Evolutionary conservation across 2,797 vertebrate species (phyloP), one percentile per base, ranked within the genome.

Genomic region (Coccyzus lansbergi): DNA sequence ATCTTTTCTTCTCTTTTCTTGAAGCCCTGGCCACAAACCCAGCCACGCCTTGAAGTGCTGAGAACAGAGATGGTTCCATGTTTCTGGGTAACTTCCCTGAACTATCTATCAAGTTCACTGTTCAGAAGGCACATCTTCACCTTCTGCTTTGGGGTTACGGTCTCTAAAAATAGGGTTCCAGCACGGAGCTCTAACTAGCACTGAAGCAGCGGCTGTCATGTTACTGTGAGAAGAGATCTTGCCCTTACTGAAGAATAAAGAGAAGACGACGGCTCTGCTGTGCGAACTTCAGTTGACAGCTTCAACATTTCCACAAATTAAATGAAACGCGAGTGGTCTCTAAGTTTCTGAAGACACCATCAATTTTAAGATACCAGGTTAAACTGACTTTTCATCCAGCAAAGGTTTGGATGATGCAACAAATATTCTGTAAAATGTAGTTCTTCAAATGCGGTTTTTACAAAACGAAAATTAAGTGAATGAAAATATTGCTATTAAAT

Each of bases 1-100:
- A 69, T 44, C 77, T 93, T 83, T 24, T 28, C 44, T 94, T 92
- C 86, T 72, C 51, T 48, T 70, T 88, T 64, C 77, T 58, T 5
- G 4, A 46, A 62, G 19, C 11, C 5, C 71, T 72, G 62, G 14
- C 52, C 69, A 15, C 6, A 16, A 48, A 82, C 62, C 21, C 20
- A 69, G 63, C 5, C 38, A 6, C 2, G 69, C 25, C 58, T 44
- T 40, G 21, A 76, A 29, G 19, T 14, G n/a, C 2, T 80, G 20
- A 42, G 22, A 60, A n/a, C 21, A 33, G 44, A 64, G 21, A 17
- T 44, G 13, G 74, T 29, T 59, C 60, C 31, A 9, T 2, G 7
- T 74, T 67, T 53, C 33, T 0, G 14, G 33, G 8, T 7, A 65
- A 56, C 55, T 25, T 53, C 88, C 42, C 64, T 67, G 38, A 91